Base-by-base conservation (phyloP, 2,888 invertebrate species). In the Pyrocoelia pectoralis region DNA sequence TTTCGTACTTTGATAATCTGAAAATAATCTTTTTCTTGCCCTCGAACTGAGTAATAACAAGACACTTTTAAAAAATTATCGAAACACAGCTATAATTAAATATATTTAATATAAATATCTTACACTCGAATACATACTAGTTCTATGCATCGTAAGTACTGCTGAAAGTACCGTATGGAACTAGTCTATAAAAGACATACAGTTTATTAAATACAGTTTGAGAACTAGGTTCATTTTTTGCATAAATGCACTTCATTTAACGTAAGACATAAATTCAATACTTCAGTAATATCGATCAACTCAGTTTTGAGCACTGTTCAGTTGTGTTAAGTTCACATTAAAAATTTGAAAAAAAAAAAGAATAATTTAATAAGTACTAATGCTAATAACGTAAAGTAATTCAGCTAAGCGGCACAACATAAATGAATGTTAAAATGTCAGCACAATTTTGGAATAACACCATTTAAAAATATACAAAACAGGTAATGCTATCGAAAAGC, bases 61-160 rank as follows among this genome's bases (percentile, higher is more conserved):
- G 4, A 24, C 4, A 24, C 8, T 33, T n/a, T 33, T 33, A 33
- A 57, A 46, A 38, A 57, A 50, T 15, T 14, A 57, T 50, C 13
- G 19, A 50, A 18, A 43, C 57, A 80, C 80, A 81, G 80, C 80
- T 80, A 81, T 81, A 81, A 81, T 80, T 81, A 81, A 81, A 81
- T 82, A 82, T 82, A 81, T 79, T 81, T 80, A 79, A 74, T 81
- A 81, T 81, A 82, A 82, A 82, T 82, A 82, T 82, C 80, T 81
- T 82, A 82, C 82, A 82, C 79, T 78, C 79, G 78, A 80, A 79
- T 81, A 81, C 81, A 81, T 77, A 72, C 79, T 80, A 80, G 79
- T 79, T 78, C 80, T 80, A 80, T 74, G 71, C 70, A 72, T 73
- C 74, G 78, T 78, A 80, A 76, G 73, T 67, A 63, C 66, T 60